phyloP scores from a whole-genome alignment of 2,113 vertebrate genomes.

The Tragulus kanchil region DNA sequence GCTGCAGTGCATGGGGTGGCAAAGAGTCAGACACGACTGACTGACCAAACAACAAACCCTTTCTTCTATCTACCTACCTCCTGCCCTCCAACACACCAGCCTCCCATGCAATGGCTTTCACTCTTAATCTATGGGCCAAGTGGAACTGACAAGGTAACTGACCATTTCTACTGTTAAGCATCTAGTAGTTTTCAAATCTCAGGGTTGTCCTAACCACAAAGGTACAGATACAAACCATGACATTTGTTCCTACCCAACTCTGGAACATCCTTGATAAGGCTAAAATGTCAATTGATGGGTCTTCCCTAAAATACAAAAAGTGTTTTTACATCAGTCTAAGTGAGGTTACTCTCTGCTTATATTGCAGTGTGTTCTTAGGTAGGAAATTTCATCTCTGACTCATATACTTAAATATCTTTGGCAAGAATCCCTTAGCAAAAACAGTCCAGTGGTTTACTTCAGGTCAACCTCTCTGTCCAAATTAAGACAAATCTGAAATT shows the following conservation, averaged over 20 bases:
- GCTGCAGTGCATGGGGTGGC: not conserved
- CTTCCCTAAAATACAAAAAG: conserved; percentile 27
- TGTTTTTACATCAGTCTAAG: not conserved
- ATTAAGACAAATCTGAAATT: conserved; percentile 70
- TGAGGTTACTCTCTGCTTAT: not conserved
- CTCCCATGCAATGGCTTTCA: not conserved
- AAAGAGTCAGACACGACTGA: not conserved
- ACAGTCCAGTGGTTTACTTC: conserved; percentile 57
- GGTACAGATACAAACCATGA: not conserved
- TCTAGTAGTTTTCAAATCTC: not conserved
- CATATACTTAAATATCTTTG: conserved; percentile 64
- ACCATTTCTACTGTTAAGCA: not conserved
- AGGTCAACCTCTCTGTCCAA: conserved; percentile 56
- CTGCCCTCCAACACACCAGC: not conserved
- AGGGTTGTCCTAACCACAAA: not conserved
- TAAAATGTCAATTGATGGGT: not conserved
- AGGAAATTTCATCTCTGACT: conserved; percentile 68
- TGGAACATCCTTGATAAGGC: not conserved
- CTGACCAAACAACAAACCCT: not conserved
- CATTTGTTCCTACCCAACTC: not conserved
- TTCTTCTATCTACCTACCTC: not conserved
- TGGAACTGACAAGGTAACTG: not conserved
- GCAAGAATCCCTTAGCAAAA: conserved; percentile 70
- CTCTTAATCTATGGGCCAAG: not conserved
- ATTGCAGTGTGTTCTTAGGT: conserved; percentile 48